Percentiles rank a stretch among this genome's conserved stretches.
Conservation (phyloP, 2,113 vertebrate species). For the Formicarius rufipectus region DNA sequence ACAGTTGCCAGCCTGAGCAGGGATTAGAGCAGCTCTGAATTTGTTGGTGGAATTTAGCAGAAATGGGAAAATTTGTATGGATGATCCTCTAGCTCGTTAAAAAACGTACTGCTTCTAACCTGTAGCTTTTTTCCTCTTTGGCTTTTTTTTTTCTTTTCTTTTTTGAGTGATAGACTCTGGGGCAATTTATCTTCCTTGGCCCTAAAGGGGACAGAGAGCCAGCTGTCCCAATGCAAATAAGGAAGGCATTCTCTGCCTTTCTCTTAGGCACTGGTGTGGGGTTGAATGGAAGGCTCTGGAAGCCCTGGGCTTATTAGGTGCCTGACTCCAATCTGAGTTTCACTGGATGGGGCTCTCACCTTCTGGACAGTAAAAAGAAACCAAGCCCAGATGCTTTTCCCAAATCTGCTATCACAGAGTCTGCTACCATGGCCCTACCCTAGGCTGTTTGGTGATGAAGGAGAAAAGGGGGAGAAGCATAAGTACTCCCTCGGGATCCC, state of each 20-base stretch:
- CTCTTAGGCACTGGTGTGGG: background rate
- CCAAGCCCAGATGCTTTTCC: background rate
- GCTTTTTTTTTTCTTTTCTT: background rate
- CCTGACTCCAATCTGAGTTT: background rate
- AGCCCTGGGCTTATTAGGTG: background rate
- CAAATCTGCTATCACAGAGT: background rate
- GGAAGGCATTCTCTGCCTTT: background rate
- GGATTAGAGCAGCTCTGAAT: background rate
- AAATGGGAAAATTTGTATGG: background rate
- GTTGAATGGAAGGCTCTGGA: background rate
- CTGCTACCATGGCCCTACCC: background rate
- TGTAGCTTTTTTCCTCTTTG: background rate
- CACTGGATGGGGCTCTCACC: background rate
- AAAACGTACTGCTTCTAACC: background rate
- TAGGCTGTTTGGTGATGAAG: constrained; percentile 34
- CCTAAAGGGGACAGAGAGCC: background rate
- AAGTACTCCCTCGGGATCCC: constrained; percentile 44
- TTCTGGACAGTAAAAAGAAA: background rate
- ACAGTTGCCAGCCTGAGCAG: background rate
- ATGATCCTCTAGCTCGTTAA: background rate
- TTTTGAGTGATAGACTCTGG: background rate
- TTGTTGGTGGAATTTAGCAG: background rate
- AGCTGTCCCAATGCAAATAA: background rate
- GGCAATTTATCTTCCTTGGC: background rate
- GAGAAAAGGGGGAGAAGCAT: background rate